Conservation (phyloP, 2,797 vertebrate genomes). For the Alauda arvensis region DNA sequence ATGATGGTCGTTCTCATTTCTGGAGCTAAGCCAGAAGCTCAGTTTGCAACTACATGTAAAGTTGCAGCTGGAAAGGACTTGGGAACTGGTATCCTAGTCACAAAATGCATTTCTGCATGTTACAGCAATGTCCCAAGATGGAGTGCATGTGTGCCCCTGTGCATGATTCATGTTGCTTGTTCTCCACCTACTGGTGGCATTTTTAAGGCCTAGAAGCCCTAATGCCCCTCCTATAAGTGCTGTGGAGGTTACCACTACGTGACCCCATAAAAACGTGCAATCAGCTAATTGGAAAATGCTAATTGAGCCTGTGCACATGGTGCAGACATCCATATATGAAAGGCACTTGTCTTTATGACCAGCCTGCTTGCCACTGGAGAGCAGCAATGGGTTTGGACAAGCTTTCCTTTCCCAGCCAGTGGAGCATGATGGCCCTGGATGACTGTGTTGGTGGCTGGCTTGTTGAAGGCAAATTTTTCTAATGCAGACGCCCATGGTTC, state of each 20-base stretch:
- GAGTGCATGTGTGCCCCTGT: neutral
- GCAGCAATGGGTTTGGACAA: neutral
- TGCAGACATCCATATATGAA: neutral
- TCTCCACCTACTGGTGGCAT: conserved; percentile 35
- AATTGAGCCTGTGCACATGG: neutral
- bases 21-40: neutral
- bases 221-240: neutral
- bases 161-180: neutral
- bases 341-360: neutral
- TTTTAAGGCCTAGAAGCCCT: conserved; percentile 5
- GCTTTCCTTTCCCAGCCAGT: conserved; percentile 9
- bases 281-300: conserved; percentile 27
- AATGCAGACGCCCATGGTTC: conserved; percentile 10
- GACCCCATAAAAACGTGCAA: conserved; percentile 7
- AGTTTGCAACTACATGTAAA: neutral
- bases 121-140: neutral
- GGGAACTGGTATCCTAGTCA: neutral
- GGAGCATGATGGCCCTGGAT: neutral
- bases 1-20: neutral
- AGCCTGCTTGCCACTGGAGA: neutral
- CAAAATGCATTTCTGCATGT: neutral
- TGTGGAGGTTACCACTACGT: neutral
- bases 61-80: neutral
- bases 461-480: conserved; percentile 10
- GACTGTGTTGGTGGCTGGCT: neutral